Evolutionary conservation across 1,140 invertebrate species (phyloP).

Genomic region (Leptopilina boulardi): DNA sequence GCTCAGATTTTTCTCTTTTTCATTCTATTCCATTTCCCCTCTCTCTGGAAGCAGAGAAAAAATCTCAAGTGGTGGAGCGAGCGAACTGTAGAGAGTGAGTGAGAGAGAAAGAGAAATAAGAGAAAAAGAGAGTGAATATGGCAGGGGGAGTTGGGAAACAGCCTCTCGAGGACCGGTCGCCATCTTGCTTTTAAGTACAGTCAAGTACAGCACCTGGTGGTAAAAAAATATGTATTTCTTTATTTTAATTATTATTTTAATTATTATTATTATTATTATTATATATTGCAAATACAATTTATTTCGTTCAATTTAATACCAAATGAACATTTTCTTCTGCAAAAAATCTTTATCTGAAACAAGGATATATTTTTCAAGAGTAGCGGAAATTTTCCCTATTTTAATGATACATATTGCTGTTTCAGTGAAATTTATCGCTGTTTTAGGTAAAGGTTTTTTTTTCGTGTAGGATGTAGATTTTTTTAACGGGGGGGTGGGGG

Average conservation of each 20-base stretch:
- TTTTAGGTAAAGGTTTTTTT: too few species aligned
- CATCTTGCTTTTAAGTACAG: constrained; percentile 59
- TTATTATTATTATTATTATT: too few species aligned
- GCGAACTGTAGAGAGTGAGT: constrained; percentile 54
- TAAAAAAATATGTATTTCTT: constrained; percentile 11
- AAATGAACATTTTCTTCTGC: too few species aligned
- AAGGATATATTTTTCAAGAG: too few species aligned
- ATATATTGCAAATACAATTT: neutral
- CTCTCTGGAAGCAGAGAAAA: constrained; percentile 56
- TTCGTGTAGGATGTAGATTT: too few species aligned
- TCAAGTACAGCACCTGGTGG: constrained; percentile 55
- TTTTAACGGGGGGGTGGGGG: too few species aligned
- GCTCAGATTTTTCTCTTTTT: constrained; percentile 56
- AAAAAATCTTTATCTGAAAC: too few species aligned
- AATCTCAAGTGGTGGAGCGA: constrained; percentile 56
- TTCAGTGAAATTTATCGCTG: too few species aligned
- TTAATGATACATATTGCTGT: too few species aligned
- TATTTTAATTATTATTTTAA: constrained; percentile 13
- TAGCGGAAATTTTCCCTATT: too few species aligned
- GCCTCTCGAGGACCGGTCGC: constrained; percentile 59
- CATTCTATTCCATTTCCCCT: constrained; percentile 58
- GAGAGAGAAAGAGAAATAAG: constrained; percentile 49
- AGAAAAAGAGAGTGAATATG: constrained; percentile 46
- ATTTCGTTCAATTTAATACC: too few species aligned
- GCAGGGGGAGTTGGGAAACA: constrained; percentile 56